These are phyloP conservation scores for Amblyteles armatorius DNA, from an alignment of 2,888 invertebrate genomes.

Conservation along the genomic window DNA sequence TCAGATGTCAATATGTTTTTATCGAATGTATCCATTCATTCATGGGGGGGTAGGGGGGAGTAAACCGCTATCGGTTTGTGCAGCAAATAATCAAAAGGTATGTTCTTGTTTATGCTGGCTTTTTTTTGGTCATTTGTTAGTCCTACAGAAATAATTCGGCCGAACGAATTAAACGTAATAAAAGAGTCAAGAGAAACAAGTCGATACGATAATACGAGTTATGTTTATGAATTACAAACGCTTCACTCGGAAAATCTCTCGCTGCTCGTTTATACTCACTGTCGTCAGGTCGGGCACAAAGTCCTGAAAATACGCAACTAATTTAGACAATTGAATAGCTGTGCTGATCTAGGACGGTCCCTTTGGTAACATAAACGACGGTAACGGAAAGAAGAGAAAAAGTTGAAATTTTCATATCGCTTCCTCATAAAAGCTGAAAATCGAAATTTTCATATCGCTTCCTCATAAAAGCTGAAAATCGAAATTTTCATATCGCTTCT, in stretches of 20 bases:
- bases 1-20: constrained; percentile 78
- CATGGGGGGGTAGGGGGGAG: constrained; percentile 61
- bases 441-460: too few relatives aligned
- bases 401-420: background rate
- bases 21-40: constrained; percentile 75
- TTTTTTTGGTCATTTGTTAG: constrained; percentile 76
- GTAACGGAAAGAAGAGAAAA: background rate
- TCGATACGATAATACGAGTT: constrained; percentile 73
- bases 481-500: too few relatives aligned
- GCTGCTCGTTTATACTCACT: constrained; percentile 84
- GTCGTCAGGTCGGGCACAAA: constrained; percentile 85
- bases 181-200: constrained; percentile 47
- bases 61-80: constrained; percentile 58
- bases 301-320: constrained; percentile 85
- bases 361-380: constrained; percentile 13
- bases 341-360: constrained; percentile 27
- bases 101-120: constrained; percentile 10
- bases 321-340: constrained; percentile 76
- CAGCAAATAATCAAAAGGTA: constrained; percentile 62
- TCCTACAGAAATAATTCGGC: constrained; percentile 80
- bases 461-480: too few relatives aligned
- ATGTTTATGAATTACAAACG: constrained; percentile 79
- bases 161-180: constrained; percentile 72
- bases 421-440: too few relatives aligned
- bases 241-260: constrained; percentile 83